Conservation (phyloP, 2,888 invertebrate genomes). For the Drosophila anomalata region DNA sequence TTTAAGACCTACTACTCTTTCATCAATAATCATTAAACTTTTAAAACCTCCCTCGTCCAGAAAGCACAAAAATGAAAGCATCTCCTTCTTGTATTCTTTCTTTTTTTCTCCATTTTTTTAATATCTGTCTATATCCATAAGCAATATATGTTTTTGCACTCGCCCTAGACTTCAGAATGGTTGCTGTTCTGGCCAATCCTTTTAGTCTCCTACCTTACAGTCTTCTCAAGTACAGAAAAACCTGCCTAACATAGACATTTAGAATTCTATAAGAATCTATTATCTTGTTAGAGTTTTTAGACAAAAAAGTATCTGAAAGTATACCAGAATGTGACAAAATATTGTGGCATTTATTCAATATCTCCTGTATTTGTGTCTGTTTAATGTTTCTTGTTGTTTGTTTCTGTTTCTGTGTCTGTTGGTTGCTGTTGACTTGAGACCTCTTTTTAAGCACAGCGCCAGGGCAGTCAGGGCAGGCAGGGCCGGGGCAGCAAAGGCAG, state of each 20-base stretch:
- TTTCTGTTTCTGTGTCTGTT: conserved; percentile 11
- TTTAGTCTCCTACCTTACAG: conserved; percentile 31
- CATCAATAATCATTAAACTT: conserved; percentile 32
- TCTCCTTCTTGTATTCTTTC: conserved; percentile 2
- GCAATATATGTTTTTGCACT: conserved; percentile 32
- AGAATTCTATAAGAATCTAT: no score
- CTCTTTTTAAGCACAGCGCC: conserved; percentile 32
- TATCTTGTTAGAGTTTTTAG: no score
- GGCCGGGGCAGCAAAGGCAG: conserved; percentile 14
- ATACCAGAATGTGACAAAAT: background rate
- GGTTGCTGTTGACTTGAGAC: conserved; percentile 30
- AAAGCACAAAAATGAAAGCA: conserved; percentile 21
- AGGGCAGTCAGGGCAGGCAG: conserved; percentile 2
- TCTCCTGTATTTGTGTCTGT: conserved; percentile 11
- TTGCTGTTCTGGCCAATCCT: conserved; percentile 31
- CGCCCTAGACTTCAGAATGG: conserved; percentile 32
- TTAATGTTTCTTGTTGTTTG: background rate
- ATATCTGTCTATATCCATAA: background rate
- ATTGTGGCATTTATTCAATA: background rate
- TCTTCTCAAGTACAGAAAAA: background rate
- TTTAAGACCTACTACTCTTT: no score
- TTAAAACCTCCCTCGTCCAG: conserved; percentile 34
- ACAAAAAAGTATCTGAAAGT: no score
- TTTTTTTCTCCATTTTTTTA: background rate
- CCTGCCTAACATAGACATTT: background rate